A percentile compares a stretch with the other conserved stretches of the same genome.
Evolutionary conservation across 2,888 invertebrate species (phyloP).

Genomic region (Limenitis arthemis): DNA sequence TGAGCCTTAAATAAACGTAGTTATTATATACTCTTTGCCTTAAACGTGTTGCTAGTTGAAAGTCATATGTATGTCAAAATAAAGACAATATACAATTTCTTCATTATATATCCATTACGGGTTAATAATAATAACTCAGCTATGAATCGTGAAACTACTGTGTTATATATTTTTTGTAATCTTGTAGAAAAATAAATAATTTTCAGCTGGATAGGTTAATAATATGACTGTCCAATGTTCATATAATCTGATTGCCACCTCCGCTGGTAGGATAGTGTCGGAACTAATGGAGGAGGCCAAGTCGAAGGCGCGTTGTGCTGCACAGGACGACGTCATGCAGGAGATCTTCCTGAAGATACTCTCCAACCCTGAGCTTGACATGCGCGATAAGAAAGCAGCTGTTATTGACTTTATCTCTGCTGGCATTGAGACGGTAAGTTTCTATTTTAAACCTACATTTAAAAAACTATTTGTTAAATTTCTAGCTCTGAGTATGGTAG

Average conservation of each 20-base stretch:
- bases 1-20: too few species aligned
- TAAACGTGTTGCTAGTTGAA: too few species aligned
- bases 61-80: too few species aligned
- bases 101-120: too few species aligned
- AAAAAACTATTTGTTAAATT: too few species aligned
- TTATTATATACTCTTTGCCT: too few species aligned
- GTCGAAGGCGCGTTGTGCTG: conserved; percentile 69
- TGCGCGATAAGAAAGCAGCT: conserved; percentile 86
- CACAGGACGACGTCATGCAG: conserved; percentile 72
- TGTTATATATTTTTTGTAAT: not conserved
- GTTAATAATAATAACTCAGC: too few species aligned
- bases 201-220: conserved; percentile 10
- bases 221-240: conserved; percentile 5
- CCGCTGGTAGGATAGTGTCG: conserved; percentile 77
- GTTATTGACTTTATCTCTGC: conserved; percentile 91
- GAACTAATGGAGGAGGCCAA: conserved; percentile 81
- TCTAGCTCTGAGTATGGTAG: too few species aligned
- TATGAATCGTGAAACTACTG: conserved; percentile 2
- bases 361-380: conserved; percentile 79
- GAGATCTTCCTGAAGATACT: conserved; percentile 85
- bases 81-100: too few species aligned
- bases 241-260: conserved; percentile 12
- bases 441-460: too few species aligned
- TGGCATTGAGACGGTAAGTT: conserved; percentile 85
- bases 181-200: conserved; percentile 7